phyloP scores from a whole-genome alignment of 2,797 vertebrate genomes.

The Notolabrus celidotus region DNA sequence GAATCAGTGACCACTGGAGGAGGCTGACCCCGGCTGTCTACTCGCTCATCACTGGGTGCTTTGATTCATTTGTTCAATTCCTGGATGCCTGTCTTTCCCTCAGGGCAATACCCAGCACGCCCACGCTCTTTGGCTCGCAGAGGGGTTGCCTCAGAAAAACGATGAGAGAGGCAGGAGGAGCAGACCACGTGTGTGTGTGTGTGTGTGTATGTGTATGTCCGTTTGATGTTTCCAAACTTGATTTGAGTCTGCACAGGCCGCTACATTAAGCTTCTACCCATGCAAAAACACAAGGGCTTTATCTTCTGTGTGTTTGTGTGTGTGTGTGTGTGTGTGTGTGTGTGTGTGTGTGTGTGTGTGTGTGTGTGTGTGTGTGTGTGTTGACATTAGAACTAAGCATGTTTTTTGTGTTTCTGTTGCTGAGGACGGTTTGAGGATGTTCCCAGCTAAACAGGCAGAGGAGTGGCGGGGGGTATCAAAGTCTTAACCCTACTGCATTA shows the following conservation, averaged over 20 bases:
- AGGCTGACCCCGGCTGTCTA: conserved; percentile 64
- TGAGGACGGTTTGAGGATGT: conserved; percentile 51
- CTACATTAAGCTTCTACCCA: conserved; percentile 35
- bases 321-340: conserved; percentile 14
- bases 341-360: conserved; percentile 22
- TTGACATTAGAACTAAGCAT: conserved; percentile 20
- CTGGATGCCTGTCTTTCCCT: conserved; percentile 52
- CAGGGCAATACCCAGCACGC: conserved; percentile 53
- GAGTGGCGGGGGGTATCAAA: conserved; percentile 80
- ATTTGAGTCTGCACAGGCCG: conserved; percentile 29
- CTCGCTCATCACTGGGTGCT: conserved; percentile 58
- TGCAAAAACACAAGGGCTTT: conserved; percentile 34
- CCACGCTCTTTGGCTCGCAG: conserved; percentile 43
- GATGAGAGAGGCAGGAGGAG: conserved; percentile 35
- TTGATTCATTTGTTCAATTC: conserved; percentile 67
- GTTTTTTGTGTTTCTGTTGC: conserved; percentile 30
- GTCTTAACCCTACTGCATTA: conserved; percentile 84
- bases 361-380: conserved; percentile 24
- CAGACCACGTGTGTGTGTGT: conserved; percentile 34
- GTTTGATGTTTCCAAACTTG: conserved; percentile 56
- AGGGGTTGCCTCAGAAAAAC: conserved; percentile 47
- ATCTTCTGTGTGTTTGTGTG: conserved; percentile 38
- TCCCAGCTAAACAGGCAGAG: conserved; percentile 50
- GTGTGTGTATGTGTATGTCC: conserved; percentile 27
- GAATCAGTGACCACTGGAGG: conserved; percentile 62